Evolutionary conservation across 2,113 vertebrate species (phyloP), one percentile per base, ranked within the genome.

Genomic region (Falcunculus frontatus): DNA sequence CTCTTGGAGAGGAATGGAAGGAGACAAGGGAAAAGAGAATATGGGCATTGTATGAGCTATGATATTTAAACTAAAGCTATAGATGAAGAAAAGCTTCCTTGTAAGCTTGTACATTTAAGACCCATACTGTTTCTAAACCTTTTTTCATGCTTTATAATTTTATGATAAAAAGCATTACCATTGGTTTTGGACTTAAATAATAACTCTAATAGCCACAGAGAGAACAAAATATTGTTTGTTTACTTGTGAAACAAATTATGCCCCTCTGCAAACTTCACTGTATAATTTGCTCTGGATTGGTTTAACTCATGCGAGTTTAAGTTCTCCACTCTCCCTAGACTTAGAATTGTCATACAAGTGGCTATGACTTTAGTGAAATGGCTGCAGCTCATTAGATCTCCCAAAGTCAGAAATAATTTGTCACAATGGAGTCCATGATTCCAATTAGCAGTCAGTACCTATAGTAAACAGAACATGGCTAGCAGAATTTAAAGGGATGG

Each of bases 81-180:
- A 98, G 98, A 97, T 98, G 93, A 98, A 96, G 96, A 95, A 97
- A 97, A 92, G 17, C 64, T 97, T 97, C 76, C 76, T 65, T 97
- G 73, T 97, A 97, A 98, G 97, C 94, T 98, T 98, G 96, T 98
- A 90, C 95, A 98, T 97, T 98, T 98, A 98, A 97, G 97, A 93
- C 49, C 96, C 97, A 97, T 98, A 97, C 93, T 98, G 97, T 98
- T 98, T 97, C 98, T 97, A 98, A 98, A 96, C 98, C 96, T 90
- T 97, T 98, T 98, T 98, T 97, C 97, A 98, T 98, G 97, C 97
- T 96, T 98, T 98, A 97, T 98, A 98, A 98, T 99, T 99, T 98
- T 93, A 98, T 97, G 97, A 98, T 98, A 97, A 96, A 97, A 88
- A 97, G 86, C 94, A 94, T 98, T 98, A 96, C 94, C 97, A 97